Evolutionary conservation across 1,140 invertebrate genomes (phyloP).

Genomic region (Drosophila subobscura): DNA sequence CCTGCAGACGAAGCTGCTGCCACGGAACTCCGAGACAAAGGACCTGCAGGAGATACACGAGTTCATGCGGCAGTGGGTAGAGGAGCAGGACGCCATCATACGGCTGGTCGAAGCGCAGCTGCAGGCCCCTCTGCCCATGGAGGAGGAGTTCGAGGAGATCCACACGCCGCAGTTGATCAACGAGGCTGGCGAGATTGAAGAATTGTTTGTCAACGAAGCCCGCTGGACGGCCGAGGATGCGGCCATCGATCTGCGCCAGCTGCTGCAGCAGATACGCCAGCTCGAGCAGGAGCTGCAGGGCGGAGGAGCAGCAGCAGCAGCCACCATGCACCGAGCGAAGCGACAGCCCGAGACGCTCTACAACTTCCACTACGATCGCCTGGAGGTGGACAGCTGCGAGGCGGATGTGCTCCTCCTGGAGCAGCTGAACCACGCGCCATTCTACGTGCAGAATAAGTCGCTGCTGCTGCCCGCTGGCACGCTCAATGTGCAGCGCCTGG

Average conservation of each 20-base stretch:
- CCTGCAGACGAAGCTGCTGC: constrained; percentile 62
- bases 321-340: constrained; percentile 4
- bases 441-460: constrained; percentile 64
- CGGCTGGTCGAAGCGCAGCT: constrained; percentile 26
- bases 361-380: constrained; percentile 43
- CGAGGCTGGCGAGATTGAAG: constrained; percentile 40
- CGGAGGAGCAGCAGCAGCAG: constrained; percentile 1
- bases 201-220: constrained; percentile 57
- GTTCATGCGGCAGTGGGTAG: constrained; percentile 71
- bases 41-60: constrained; percentile 74
- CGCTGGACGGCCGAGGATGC: constrained; percentile 60
- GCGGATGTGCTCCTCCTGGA: constrained; percentile 49
- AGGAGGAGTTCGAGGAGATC: constrained; percentile 30
- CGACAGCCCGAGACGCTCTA: constrained; percentile 44
- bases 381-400: constrained; percentile 61
- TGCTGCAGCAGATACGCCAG: constrained; percentile 55
- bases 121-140: background rate
- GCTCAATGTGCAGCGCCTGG: constrained; percentile 52
- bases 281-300: constrained; percentile 18
- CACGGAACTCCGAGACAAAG: constrained; percentile 70
- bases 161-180: constrained; percentile 47
- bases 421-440: constrained; percentile 56
- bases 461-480: constrained; percentile 51
- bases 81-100: constrained; percentile 57
- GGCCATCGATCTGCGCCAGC: constrained; percentile 30